Evolutionary conservation across 2,797 vertebrate species (phyloP), one percentile per base, ranked within the genome.

Genomic region (Oophaga sylvatica): DNA sequence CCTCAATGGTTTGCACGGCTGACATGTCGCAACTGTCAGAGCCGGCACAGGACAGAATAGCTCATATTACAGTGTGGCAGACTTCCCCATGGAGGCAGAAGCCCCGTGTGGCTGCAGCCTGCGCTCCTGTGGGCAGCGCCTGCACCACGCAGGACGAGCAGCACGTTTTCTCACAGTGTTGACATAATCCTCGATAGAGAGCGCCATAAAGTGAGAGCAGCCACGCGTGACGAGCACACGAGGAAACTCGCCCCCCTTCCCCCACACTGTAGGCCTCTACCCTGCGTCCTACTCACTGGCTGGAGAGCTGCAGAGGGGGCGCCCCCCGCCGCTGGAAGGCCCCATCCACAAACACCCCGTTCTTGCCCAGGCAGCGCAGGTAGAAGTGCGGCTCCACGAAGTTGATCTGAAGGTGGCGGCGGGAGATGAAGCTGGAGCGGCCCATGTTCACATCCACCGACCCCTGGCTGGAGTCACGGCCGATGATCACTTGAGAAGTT

Each of bases 371-470:
- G 90, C 98, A 99, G 88, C 97, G 96, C 88, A 99, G 95, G 90
- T 96, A 97, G 93, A 99, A 99, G 91, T 89, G 91, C 53, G 96
- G 95, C 89, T 97, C 97, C 88, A 97, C 96, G 93, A 97, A 97
- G 90, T 89, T 94, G 86, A 99, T 95, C 94, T 99, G 97, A 93
- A 99, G 93, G 96, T 99, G 98, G 90, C 97, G 95, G 91, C 98
- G 94, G 22, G 98, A 99, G 91, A 99, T 97, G 94, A 99, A 99
- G 93, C 97, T 98, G 82, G 97, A 99, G 93, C 97, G 97, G 83
- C 98, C 98, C 97, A 99, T 98, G 94, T 96, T 97, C 90, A 99
- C 97, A 91, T 99, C 98, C 95, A 99, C 98, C 16, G 97, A 96
- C 90, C 98, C 98, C 92, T 98, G 98, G 82, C 97, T 98, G 77